phyloP scores from a whole-genome alignment of 2,113 vertebrate species.

The Microcebus griseorufus region DNA sequence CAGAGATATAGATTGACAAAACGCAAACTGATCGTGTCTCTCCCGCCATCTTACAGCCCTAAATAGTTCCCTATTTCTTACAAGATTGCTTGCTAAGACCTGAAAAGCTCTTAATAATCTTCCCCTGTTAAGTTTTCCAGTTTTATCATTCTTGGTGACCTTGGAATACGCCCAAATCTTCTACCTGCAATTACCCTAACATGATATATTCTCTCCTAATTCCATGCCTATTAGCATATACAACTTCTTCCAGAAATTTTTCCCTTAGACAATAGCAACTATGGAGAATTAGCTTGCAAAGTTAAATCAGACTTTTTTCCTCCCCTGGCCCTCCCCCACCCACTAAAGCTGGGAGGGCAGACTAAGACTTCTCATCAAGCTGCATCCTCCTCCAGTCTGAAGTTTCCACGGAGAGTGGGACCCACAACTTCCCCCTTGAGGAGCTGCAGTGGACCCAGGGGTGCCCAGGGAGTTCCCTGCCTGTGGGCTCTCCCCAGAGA shows the following conservation, averaged over 20 bases:
- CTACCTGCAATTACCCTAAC: neutral
- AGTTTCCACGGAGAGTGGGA: too few relatives aligned
- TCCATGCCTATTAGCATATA: neutral
- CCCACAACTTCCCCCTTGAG: too few relatives aligned
- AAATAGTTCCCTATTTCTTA: neutral
- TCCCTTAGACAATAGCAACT: neutral
- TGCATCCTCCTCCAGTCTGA: too few relatives aligned
- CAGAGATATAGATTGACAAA: neutral
- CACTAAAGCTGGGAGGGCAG: too few relatives aligned
- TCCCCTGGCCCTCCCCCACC: too few relatives aligned
- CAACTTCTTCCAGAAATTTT: neutral
- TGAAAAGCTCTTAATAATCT: neutral
- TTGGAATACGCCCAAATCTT: neutral
- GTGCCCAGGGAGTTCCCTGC: too few relatives aligned
- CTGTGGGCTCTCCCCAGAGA: too few relatives aligned
- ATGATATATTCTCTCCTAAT: neutral
- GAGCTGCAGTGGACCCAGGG: too few relatives aligned
- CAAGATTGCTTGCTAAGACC: neutral
- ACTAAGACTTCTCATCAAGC: too few relatives aligned
- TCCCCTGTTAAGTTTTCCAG: neutral
- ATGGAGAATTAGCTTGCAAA: neutral
- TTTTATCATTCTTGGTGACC: neutral
- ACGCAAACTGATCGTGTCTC: neutral
- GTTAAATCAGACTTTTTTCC: neutral
- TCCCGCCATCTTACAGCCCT: neutral